Evolutionary conservation across 1,140 invertebrate species (phyloP), one percentile per base, ranked within the genome.

Genomic region (Cryptotermes secundus): DNA sequence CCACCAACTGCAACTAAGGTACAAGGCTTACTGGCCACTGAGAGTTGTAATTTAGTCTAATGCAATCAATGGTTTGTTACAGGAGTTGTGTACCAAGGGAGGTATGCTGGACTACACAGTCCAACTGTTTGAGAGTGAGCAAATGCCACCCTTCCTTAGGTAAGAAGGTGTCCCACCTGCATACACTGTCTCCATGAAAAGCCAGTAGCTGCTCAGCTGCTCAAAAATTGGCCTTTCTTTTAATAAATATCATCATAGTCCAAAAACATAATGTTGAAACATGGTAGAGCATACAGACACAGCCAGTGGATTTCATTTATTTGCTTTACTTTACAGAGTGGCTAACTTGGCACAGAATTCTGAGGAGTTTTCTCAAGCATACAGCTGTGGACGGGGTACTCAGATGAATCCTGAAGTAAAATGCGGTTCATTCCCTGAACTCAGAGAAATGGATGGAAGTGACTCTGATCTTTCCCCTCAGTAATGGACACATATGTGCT

Each of bases 101-200:
- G 59, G n/a, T 1, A 72, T 72, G 26, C 14, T 72, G 2, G 59
- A 72, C 59, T 72, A 72, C 6, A 72, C 59, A 9, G 31, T 72
- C 16, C 59, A 72, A n/a, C 26, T 72, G n/a, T 72, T n/a, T 72
- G 59, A 72, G n/a, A 72, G 59, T 72, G 59, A 72, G 59, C 59
- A 72, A 31, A 72, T 72, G 59, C 59, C 59, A 72, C 59, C 59
- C 9, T 72, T 72, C 59, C 59, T 72, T 12, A 72, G 59, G 59
- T 72, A n/a, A 65, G 59, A 72, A 72, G n/a, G 31, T 9, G 26
- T 38, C 38, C 4, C 12, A 6, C 38, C 38, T 38, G 19, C 22
- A 3, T 49, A 19, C 19, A 49, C 45, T 49, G 45, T 49, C 3
- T 49, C 22, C 45, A 14, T 49, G 45, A 49, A 19, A 14, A 49